These are phyloP conservation scores for Tragelaphus eurycerus DNA, from an alignment of 2,797 vertebrate species.

Conservation along the genomic window DNA sequence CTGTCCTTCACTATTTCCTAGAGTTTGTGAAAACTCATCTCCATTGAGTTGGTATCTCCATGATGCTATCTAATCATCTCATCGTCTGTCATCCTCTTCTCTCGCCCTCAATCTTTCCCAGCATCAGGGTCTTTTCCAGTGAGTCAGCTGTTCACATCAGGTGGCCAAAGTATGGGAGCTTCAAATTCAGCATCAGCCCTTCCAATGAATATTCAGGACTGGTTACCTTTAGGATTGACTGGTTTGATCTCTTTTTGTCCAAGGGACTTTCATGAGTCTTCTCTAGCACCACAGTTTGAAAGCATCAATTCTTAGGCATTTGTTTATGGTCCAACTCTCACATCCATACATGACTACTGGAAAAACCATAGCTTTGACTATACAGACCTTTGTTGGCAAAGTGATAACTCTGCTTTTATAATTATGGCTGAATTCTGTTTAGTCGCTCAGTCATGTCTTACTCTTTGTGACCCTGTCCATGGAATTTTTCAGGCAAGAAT, in stretches of 20 bases:
- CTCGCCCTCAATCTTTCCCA: not conserved
- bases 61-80: not conserved
- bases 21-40: not conserved
- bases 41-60: not conserved
- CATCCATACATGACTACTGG: not conserved
- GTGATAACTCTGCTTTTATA: not conserved
- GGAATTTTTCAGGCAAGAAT: not conserved
- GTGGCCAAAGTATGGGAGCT: not conserved
- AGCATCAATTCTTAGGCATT: not conserved
- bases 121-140: not conserved
- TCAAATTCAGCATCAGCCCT: not conserved
- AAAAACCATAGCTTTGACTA: not conserved
- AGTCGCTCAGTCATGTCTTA: not conserved
- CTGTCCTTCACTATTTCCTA: not conserved
- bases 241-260: not conserved
- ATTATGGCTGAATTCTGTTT: not conserved
- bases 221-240: not conserved
- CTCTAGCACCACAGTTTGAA: not conserved
- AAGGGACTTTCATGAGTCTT: not conserved
- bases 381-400: not conserved
- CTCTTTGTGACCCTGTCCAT: not conserved
- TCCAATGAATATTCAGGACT: not conserved
- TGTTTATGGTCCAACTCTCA: not conserved
- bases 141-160: not conserved
- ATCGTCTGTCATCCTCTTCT: not conserved